phyloP scores from a whole-genome alignment of 2,797 vertebrate species.

The Crenichthys baileyi region DNA sequence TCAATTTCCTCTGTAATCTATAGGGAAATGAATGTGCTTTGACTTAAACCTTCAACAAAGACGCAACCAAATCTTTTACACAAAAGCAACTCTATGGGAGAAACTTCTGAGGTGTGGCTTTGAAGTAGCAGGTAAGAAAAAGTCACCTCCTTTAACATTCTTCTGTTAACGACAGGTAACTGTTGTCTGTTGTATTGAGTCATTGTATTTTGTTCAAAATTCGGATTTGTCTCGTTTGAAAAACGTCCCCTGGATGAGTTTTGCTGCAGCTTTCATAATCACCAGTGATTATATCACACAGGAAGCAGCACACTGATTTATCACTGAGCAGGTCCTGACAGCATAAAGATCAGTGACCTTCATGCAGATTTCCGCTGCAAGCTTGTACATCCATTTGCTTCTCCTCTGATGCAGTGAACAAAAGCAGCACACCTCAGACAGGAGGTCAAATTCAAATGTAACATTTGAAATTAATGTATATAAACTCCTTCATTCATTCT shows the following conservation, averaged over 20 bases:
- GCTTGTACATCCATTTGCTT: slow-evolving; percentile 44
- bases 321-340: slow-evolving; percentile 64
- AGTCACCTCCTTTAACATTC: slow-evolving; percentile 30
- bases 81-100: slow-evolving; percentile 46
- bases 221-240: slow-evolving; percentile 3
- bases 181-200: slow-evolving; percentile 3
- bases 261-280: slow-evolving; percentile 33
- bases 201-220: not conserved
- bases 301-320: slow-evolving; percentile 56
- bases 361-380: slow-evolving; percentile 46
- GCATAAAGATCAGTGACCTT: slow-evolving; percentile 52
- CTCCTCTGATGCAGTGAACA: not conserved
- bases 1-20: slow-evolving; percentile 69
- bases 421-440: not conserved
- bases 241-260: slow-evolving; percentile 18
- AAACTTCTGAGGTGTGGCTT: slow-evolving; percentile 24
- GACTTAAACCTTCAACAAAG: slow-evolving; percentile 72
- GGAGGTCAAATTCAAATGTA: not conserved
- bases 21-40: slow-evolving; percentile 73
- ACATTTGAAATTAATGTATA: not conserved
- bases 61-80: slow-evolving; percentile 56
- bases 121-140: slow-evolving; percentile 33
- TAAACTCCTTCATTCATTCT: too few species aligned
- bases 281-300: slow-evolving; percentile 54
- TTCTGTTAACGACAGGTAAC: slow-evolving; percentile 28